phyloP scores from a whole-genome alignment of 2,113 vertebrate species.

The Danionella cerebrum region DNA sequence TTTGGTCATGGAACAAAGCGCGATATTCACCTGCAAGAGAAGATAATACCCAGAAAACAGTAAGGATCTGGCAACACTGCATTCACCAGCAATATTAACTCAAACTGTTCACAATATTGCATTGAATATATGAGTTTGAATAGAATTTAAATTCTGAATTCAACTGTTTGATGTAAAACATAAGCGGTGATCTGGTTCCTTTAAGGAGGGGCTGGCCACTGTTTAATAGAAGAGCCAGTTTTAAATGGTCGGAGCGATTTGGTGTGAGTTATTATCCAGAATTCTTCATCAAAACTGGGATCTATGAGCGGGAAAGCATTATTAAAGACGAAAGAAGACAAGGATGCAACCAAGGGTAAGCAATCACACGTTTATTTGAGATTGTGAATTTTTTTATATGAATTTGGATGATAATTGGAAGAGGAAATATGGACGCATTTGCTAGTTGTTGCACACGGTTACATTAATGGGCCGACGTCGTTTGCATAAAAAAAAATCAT shows the following conservation, averaged over 20 bases:
- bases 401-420: too few relatives aligned
- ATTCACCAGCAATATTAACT: neutral
- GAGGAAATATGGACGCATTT: neutral
- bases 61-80: neutral
- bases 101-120: too few relatives aligned
- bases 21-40: neutral
- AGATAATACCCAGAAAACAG: neutral
- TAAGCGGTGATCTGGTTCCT: slow-evolving; percentile 23
- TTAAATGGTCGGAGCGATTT: slow-evolving; percentile 29
- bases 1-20: slow-evolving; percentile 9
- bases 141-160: too few relatives aligned
- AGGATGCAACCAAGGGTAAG: slow-evolving; percentile 81
- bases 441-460: neutral
- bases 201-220: slow-evolving; percentile 23
- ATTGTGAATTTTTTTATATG: neutral
- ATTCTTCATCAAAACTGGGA: slow-evolving; percentile 73
- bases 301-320: slow-evolving; percentile 83
- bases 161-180: too few relatives aligned
- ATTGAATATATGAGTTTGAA: too few relatives aligned
- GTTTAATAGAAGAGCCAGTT: slow-evolving; percentile 32
- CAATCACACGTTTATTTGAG: neutral
- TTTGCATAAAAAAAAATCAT: neutral
- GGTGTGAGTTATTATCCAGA: slow-evolving; percentile 54
- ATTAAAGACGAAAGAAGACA: slow-evolving; percentile 75
- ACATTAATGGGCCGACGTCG: neutral